Conservation (phyloP, 2,888 invertebrate genomes). For the Amphipoea lucens region DNA sequence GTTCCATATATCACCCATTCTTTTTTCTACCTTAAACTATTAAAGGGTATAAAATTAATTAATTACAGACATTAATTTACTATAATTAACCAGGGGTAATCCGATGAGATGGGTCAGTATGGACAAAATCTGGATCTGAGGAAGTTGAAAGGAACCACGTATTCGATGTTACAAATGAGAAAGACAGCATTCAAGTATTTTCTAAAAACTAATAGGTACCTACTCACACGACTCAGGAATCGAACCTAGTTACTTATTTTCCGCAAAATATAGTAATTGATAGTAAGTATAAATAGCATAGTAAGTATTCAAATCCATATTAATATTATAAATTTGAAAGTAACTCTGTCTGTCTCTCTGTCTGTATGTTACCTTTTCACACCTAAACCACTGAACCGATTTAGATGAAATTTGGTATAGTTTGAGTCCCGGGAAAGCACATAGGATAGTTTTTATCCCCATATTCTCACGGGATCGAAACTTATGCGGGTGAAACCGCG, state of each 20-base stretch:
- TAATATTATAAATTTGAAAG: too few relatives aligned
- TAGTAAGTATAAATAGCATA: neutral
- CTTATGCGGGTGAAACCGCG: too few relatives aligned
- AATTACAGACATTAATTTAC: neutral
- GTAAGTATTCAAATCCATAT: too few relatives aligned
- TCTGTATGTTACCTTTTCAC: too few relatives aligned
- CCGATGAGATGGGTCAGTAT: neutral
- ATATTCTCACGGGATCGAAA: too few relatives aligned
- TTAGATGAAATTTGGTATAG: too few relatives aligned
- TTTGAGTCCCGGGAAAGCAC: too few relatives aligned
- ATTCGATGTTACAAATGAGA: neutral
- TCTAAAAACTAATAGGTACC: neutral
- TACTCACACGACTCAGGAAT: neutral
- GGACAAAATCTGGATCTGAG: neutral
- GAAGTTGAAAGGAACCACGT: neutral
- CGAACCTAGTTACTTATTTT: neutral
- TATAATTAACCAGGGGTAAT: neutral
- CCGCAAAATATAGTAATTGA: neutral
- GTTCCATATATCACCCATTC: slow-evolving; percentile 19
- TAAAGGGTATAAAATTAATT: neutral
- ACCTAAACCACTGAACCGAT: too few relatives aligned
- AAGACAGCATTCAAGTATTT: neutral
- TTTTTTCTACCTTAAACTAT: slow-evolving; percentile 4
- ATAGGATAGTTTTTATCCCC: too few relatives aligned
- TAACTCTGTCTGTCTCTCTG: too few relatives aligned